Evolutionary conservation across 1,140 invertebrate genomes (phyloP).

Genomic region (Tetragnatha versicolor): DNA sequence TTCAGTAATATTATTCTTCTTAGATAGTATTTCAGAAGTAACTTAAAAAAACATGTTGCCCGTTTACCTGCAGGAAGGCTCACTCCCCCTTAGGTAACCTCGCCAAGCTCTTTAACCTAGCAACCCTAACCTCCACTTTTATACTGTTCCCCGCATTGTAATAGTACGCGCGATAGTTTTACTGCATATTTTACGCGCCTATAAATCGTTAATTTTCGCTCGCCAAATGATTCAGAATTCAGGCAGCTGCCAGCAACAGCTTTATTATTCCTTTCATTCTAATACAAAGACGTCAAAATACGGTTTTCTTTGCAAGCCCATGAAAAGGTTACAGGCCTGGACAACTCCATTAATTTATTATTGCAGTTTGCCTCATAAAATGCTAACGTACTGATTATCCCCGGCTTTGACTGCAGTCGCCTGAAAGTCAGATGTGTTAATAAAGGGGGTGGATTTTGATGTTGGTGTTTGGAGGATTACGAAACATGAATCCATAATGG

Average conservation of each 20-base stretch:
- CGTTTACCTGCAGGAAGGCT: no score
- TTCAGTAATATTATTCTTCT: no score
- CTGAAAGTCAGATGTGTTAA: no score
- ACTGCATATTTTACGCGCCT: neutral
- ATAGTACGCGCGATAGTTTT: neutral
- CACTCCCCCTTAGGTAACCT: no score
- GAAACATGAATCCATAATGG: no score
- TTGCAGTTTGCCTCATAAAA: neutral
- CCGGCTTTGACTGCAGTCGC: neutral
- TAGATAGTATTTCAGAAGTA: no score
- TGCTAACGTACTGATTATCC: constrained; percentile 26
- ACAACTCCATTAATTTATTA: constrained; percentile 12
- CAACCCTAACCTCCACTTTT: neutral
- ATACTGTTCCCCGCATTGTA: constrained; percentile 10
- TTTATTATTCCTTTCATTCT: constrained; percentile 24
- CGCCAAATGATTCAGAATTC: constrained; percentile 11
- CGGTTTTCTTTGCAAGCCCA: no score
- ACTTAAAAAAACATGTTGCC: no score
- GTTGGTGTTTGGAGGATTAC: no score
- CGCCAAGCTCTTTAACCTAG: no score
- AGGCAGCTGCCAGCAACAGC: constrained; percentile 26
- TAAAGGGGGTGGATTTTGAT: no score
- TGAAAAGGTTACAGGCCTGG: neutral
- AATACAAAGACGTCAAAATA: constrained; percentile 48
- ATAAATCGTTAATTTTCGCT: constrained; percentile 49